These are phyloP conservation scores for Drosophila murphyi DNA, from an alignment of 1,140 invertebrate species.

Conservation along the genomic window DNA sequence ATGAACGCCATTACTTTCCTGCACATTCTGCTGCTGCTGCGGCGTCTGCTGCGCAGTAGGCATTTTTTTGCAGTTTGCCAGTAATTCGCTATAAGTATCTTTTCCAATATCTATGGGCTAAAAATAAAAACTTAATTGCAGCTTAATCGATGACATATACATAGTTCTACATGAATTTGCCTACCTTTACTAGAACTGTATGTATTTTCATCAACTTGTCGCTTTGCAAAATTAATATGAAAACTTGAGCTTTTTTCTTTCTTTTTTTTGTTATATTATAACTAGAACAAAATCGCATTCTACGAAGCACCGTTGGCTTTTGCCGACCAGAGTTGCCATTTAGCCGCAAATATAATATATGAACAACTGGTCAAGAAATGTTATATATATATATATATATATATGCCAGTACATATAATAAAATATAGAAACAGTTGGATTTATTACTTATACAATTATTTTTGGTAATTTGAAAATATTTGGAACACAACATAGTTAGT, in stretches of 20 bases:
- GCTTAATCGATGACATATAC: conserved; percentile 1
- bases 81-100: conserved; percentile 9
- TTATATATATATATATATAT: too few relatives aligned
- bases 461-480: too few relatives aligned
- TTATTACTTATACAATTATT: too few relatives aligned
- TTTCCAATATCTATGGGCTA: conserved; percentile 1
- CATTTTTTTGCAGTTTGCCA: conserved; percentile 52
- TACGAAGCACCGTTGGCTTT: conserved; percentile 39
- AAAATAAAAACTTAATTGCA: not conserved
- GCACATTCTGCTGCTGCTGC: conserved; percentile 31
- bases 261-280: conserved; percentile 38
- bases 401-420: too few relatives aligned
- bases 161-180: not conserved
- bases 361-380: not conserved
- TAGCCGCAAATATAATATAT: not conserved
- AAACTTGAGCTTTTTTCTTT: conserved; percentile 12
- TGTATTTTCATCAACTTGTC: conserved; percentile 6
- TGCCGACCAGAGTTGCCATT: conserved; percentile 30
- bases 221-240: conserved; percentile 22
- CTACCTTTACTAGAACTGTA: not conserved
- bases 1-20: conserved; percentile 41
- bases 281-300: conserved; percentile 47
- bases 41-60: conserved; percentile 59
- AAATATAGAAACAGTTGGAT: too few relatives aligned
- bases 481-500: too few relatives aligned